Conservation (phyloP, 2,797 vertebrate genomes). For the Oreochromis mossambicus region DNA sequence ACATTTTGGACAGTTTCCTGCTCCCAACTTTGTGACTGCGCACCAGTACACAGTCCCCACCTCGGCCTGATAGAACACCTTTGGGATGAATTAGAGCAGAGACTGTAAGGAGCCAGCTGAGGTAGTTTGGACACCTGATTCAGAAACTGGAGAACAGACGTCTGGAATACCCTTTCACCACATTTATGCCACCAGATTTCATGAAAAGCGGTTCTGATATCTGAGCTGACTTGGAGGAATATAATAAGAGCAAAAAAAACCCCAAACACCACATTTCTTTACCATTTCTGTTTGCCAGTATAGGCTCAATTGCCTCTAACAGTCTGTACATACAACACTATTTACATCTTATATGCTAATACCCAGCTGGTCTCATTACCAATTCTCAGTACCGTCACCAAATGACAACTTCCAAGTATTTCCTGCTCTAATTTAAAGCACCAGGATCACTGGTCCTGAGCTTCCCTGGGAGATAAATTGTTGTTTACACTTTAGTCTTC, state of each 20-base stretch:
- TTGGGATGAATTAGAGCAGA: background rate
- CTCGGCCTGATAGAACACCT: background rate
- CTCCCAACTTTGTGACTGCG: background rate
- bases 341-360: slow-evolving; percentile 15
- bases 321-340: background rate
- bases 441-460: slow-evolving; percentile 17
- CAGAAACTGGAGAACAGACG: background rate
- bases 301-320: background rate
- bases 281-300: background rate
- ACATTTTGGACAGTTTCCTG: background rate
- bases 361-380: background rate
- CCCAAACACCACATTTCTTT: background rate
- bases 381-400: slow-evolving; percentile 7
- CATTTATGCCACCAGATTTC: background rate
- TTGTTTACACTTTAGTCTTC: slow-evolving; percentile 14
- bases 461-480: slow-evolving; percentile 11
- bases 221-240: background rate
- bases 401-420: slow-evolving; percentile 13
- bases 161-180: rapidly evolving
- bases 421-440: slow-evolving; percentile 33
- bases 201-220: background rate
- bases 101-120: background rate
- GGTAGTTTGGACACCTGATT: background rate
- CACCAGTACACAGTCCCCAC: background rate
- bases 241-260: rapidly evolving